A percentile compares a stretch with the other conserved stretches of the same genome.
These are phyloP conservation scores for Cottus gobio DNA, from an alignment of 2,113 vertebrate species.

Conservation along the genomic window DNA sequence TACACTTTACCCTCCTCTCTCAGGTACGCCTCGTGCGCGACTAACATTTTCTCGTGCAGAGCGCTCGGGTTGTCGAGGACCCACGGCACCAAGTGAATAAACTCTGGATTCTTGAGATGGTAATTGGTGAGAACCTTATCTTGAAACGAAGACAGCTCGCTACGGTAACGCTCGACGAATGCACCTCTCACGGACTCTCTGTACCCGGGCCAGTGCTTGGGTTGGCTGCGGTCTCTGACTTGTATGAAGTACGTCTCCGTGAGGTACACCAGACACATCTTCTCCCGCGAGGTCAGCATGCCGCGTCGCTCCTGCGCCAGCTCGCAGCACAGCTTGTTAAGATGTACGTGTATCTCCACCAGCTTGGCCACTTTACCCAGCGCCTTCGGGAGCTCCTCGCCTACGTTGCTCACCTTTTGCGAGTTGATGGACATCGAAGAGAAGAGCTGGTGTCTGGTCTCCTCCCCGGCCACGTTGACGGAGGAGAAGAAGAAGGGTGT, in stretches of 20 bases:
- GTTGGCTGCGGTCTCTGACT: conserved; percentile 10
- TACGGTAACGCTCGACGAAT: neutral
- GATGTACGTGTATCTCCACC: conserved; percentile 5
- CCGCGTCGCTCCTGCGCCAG: conserved; percentile 2
- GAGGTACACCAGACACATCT: conserved; percentile 28
- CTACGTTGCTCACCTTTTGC: neutral
- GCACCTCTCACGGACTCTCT: neutral
- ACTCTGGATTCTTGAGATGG: conserved; percentile 12
- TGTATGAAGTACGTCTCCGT: conserved; percentile 11
- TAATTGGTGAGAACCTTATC: conserved; percentile 11
- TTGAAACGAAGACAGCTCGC: neutral
- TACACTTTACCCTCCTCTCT: neutral
- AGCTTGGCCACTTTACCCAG: neutral
- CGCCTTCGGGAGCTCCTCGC: neutral
- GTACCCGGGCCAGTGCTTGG: conserved; percentile 1
- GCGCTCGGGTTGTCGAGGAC: neutral
- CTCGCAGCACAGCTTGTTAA: conserved; percentile 36
- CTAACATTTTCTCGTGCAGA: neutral
- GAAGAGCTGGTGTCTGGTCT: conserved; percentile 12
- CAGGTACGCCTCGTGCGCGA: conserved; percentile 16
- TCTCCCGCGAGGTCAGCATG: neutral
- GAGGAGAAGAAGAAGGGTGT: conserved; percentile 41
- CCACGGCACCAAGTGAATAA: conserved; percentile 29
- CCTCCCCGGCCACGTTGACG: neutral
- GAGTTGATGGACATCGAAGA: conserved; percentile 39